Evolutionary conservation across 30 jellyfish, hydroid and myxozoan genomes (phyloP).

Genomic region (Hydractinia echinata): DNA sequence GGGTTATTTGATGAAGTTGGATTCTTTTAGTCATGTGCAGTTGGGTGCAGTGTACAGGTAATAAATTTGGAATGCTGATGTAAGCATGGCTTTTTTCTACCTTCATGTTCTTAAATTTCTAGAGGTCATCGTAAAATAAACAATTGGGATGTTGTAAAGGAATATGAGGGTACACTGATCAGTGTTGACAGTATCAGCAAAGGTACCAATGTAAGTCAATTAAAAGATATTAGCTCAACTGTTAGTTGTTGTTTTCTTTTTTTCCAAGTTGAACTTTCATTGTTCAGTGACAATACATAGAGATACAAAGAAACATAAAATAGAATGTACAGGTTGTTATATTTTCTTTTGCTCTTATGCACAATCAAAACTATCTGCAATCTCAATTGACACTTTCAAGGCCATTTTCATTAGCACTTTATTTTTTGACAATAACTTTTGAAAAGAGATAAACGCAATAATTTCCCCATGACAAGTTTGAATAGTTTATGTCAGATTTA

Average conservation of each 20-base stretch:
- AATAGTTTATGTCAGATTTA: too few relatives aligned
- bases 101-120: background rate
- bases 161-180: slow-evolving; percentile 84
- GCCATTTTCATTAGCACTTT: too few relatives aligned
- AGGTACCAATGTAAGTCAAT: slow-evolving; percentile 41
- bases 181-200: slow-evolving; percentile 74
- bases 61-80: background rate
- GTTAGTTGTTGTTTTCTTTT: background rate
- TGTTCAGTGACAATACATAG: too few relatives aligned
- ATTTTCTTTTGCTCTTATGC: too few relatives aligned
- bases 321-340: too few relatives aligned
- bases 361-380: too few relatives aligned
- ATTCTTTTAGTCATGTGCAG: slow-evolving; percentile 82
- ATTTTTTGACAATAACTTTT: too few relatives aligned
- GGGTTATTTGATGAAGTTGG: slow-evolving; percentile 88
- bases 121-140: slow-evolving; percentile 74
- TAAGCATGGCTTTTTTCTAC: background rate
- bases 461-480: too few relatives aligned
- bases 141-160: slow-evolving; percentile 77
- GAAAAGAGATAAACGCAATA: too few relatives aligned
- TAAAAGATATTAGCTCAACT: background rate
- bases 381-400: too few relatives aligned
- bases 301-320: too few relatives aligned
- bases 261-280: background rate
- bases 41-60: slow-evolving; percentile 75